phyloP scores from a whole-genome alignment of 2,888 invertebrate species.

The Dynastes tityus region DNA sequence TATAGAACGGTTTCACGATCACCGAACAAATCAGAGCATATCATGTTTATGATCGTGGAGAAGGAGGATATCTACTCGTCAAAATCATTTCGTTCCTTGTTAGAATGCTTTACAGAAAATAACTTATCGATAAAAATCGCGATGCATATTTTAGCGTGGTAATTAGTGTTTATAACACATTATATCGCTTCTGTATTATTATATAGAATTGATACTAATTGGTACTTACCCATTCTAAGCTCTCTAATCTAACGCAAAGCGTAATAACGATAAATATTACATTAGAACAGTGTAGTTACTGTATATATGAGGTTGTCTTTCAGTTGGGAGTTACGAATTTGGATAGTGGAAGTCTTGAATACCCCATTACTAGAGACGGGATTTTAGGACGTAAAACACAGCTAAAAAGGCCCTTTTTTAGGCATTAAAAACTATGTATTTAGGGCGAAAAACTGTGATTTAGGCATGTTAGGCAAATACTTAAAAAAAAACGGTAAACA shows the following conservation, averaged over 20 bases:
- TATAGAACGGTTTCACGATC: not conserved
- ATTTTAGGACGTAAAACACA: no score
- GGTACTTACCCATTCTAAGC: not conserved
- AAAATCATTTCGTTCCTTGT: not conserved
- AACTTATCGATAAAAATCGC: constrained; percentile 15
- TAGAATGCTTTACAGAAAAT: constrained; percentile 7
- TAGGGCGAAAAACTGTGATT: no score
- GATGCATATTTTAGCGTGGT: not conserved
- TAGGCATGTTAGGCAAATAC: no score
- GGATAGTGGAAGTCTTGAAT: not conserved
- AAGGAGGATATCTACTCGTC: not conserved
- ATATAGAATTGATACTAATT: not conserved
- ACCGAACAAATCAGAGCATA: constrained; percentile 17
- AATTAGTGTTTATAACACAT: not conserved
- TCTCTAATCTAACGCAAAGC: not conserved
- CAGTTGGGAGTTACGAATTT: not conserved
- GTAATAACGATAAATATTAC: not conserved
- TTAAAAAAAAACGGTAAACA: no score
- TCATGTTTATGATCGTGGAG: not conserved
- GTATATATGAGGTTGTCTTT: not conserved
- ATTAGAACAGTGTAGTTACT: not conserved
- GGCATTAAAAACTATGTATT: no score
- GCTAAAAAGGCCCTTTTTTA: no score
- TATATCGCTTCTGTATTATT: not conserved
- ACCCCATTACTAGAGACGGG: no score